These are phyloP conservation scores for Cyclophora punctaria DNA, from an alignment of 2,888 invertebrate species.

Conservation along the genomic window DNA sequence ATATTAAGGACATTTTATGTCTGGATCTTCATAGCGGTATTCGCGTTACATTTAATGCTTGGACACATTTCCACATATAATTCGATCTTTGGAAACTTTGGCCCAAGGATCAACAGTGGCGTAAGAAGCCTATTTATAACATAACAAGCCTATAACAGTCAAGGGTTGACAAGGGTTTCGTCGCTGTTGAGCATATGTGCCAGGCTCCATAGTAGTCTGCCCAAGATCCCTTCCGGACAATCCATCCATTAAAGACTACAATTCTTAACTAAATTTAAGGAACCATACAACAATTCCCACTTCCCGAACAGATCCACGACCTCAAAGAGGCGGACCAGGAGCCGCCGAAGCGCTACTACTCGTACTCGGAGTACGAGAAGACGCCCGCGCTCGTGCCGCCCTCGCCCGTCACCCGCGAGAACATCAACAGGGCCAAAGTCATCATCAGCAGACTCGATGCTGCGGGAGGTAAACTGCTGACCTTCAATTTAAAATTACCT, in stretches of 20 bases:
- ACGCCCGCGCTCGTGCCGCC: slow-evolving; percentile 55
- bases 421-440: slow-evolving; percentile 76
- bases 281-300: background rate
- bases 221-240: background rate
- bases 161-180: too few relatives aligned
- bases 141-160: too few relatives aligned
- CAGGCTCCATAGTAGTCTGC: background rate
- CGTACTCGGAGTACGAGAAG: slow-evolving; percentile 28
- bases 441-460: slow-evolving; percentile 73
- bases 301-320: slow-evolving; percentile 61
- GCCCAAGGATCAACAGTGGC: too few relatives aligned
- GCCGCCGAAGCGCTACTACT: slow-evolving; percentile 25
- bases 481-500: too few relatives aligned
- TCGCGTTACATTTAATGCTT: too few relatives aligned
- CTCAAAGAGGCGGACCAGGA: slow-evolving; percentile 60
- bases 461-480: slow-evolving; percentile 54
- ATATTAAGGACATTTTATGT: too few relatives aligned
- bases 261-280: background rate
- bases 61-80: too few relatives aligned
- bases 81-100: too few relatives aligned
- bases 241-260: background rate
- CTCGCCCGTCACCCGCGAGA: slow-evolving; percentile 66
- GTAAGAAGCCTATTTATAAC: too few relatives aligned
- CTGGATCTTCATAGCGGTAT: too few relatives aligned
- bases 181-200: background rate